Base-by-base conservation (phyloP, 1,140 invertebrate species). In the Frieseomelitta varia region DNA sequence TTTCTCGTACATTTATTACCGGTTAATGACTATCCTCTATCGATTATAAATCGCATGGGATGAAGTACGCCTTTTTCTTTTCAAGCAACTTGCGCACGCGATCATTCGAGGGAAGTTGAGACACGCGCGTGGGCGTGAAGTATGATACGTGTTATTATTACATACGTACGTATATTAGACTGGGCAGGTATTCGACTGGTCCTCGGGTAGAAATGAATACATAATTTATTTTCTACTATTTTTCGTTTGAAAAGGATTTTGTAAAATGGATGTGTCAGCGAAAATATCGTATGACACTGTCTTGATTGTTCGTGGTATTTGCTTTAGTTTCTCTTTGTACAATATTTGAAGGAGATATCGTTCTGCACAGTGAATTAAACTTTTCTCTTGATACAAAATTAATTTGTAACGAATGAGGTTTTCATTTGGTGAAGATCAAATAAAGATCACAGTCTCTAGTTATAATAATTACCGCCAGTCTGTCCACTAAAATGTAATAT, bases 31-130 rank as follows among this genome's bases (percentile, higher is more conserved):
- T 58, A 76, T 65, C 24, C n/a, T 68, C 24, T 69, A 79, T 78
- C 73, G 79, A 88, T 88, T 87, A 85, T 74, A 87, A 87, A 85
- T 88, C 53, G 71, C 51, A 3, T 1, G 27, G 27, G n/a, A 30
- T 30, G 63, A 72, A 55, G 53, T 67, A 53, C 17, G 47, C 55
- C 72, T 67, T 30, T 58, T 67, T n/a, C n/a, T n/a, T 56, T 51
- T 63, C 10, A 51, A 55, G 72, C 51, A 34, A 56, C 55, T 27
- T 34, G 30, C 8, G 15, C 51, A 39, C 11, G 27, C 27, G 47
- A 58, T 83, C 67, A 15, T 58, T 79, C 2, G 65, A 81, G 61
- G 84, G 51, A 76, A 63, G 67, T 55, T 17, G 34, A 30, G 24
- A 61, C 2, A 68, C 10, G 58, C 24, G 73, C 53, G 85, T 88